Evolutionary conservation across 2,797 vertebrate species (phyloP), one percentile per base, ranked within the genome.

Genomic region (Danio tinwini): DNA sequence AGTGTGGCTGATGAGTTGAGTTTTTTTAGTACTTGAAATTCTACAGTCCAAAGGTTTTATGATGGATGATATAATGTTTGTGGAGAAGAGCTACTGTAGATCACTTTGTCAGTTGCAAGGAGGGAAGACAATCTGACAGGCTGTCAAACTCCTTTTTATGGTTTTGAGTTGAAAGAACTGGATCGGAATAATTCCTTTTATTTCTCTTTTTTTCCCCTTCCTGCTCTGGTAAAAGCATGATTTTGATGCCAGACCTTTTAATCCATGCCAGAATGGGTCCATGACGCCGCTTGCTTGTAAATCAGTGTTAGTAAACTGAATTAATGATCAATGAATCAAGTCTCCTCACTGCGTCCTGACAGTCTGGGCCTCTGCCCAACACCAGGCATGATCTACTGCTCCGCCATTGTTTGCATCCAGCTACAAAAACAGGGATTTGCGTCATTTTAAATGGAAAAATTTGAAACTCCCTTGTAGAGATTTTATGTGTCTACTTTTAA

Each of bases 321-420:
- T 85, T 86, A 87, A 82, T 85, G 80, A 89, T 87, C 80, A 87
- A 79, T 76, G 79, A 87, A 88, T 87, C 82, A 86, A 67, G 77
- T 17, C 62, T 74, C 56, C 50, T 72, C 61, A 74, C 70, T 79
- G 56, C 50, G 78, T 69, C 64, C 67, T 82, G 80, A 82, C 79
- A 87, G 70, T 21, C 79, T 87, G 83, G 83, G 21, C 65, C 70
- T 77, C 65, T 82, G 82, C 81, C 84, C 72, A 76, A 82, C 73
- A 74, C 56, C 83, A 80, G 56, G 55, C 64, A 52, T 81, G 83
- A 74, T 85, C 67, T 80, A 76, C 53, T 47, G 62, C 73, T 76
- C 56, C 44, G 56, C 56, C n/a, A 77, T 72, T 83, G 64, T 80
- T 77, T 70, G 55, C 65, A 37, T 74, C 63, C 64, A 78, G 56